Evolutionary conservation across 2,888 invertebrate genomes (phyloP).

Genomic region (Tanypteryx hageni): DNA sequence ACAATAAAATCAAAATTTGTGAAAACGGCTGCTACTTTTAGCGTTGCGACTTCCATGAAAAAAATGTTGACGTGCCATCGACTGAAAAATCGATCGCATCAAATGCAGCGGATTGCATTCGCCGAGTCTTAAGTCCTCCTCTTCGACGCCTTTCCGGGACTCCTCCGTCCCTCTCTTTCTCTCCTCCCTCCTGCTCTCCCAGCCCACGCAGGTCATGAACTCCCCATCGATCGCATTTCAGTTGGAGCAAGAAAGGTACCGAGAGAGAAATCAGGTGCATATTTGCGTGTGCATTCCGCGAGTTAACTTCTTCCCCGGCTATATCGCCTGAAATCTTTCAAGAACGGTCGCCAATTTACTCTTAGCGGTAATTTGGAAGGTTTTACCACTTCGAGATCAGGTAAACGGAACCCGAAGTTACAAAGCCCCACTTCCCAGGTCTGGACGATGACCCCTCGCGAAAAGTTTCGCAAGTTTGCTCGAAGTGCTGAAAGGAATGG

Average conservation of each 20-base stretch:
- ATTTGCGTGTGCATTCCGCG: slow-evolving; percentile 16
- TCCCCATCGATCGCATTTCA: slow-evolving; percentile 39
- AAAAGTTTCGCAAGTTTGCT: slow-evolving; percentile 28
- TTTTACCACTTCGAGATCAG: neutral
- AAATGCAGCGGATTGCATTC: slow-evolving; percentile 9
- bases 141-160: neutral
- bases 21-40: too few species aligned
- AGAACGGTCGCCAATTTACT: slow-evolving; percentile 20
- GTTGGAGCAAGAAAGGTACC: slow-evolving; percentile 37
- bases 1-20: too few species aligned
- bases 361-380: neutral
- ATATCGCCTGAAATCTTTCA: slow-evolving; percentile 29
- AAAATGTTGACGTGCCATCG: neutral
- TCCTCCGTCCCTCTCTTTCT: neutral
- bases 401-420: slow-evolving; percentile 14
- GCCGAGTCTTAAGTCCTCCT: neutral
- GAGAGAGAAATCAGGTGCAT: slow-evolving; percentile 9
- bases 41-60: too few species aligned
- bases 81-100: neutral
- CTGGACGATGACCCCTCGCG: slow-evolving; percentile 23
- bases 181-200: neutral
- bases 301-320: neutral
- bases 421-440: neutral
- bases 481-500: neutral
- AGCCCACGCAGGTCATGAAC: slow-evolving; percentile 52